Percentiles rank a stretch among this genome's conserved stretches.
Evolutionary conservation across 2,888 invertebrate genomes (phyloP).

Genomic region (Sthenelais limicola): DNA sequence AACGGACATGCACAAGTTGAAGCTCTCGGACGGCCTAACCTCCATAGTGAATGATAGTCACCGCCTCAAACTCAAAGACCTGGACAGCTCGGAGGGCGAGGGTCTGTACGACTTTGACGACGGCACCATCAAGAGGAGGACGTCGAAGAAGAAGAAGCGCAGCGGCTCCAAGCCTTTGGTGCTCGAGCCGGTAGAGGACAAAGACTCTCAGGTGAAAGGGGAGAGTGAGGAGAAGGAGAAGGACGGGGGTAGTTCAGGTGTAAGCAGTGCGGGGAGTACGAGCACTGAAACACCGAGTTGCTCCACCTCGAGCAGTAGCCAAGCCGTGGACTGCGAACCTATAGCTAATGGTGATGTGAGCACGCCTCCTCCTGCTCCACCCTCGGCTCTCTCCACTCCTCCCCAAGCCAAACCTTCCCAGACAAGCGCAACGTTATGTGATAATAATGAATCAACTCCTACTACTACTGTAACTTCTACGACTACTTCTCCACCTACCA

Average conservation of each 20-base stretch:
- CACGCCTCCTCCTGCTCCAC: no score
- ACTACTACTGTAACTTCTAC: no score
- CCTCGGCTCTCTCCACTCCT: no score
- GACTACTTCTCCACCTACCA: no score
- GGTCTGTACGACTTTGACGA: conserved; percentile 33
- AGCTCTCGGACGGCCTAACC: conserved; percentile 7
- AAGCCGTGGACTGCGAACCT: not conserved
- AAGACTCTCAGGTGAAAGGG: not conserved
- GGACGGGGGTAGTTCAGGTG: conserved; percentile 24
- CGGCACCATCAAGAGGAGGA: conserved; percentile 10
- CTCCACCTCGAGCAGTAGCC: not conserved
- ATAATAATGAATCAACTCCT: no score
- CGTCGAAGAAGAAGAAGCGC: conserved; percentile 35
- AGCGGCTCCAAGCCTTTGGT: not conserved
- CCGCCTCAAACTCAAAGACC: conserved; percentile 23
- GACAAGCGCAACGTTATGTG: no score
- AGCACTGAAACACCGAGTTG: conserved; percentile 3
- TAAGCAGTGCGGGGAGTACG: conserved; percentile 24
- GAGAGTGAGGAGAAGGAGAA: not conserved
- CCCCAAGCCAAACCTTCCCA: no score
- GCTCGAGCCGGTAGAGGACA: not conserved
- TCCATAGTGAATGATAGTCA: not conserved
- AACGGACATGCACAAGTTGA: conserved; percentile 18
- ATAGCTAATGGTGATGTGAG: no score
- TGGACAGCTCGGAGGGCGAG: conserved; percentile 25